phyloP scores from a whole-genome alignment of 1,140 invertebrate species.

The Lineus longissimus region DNA sequence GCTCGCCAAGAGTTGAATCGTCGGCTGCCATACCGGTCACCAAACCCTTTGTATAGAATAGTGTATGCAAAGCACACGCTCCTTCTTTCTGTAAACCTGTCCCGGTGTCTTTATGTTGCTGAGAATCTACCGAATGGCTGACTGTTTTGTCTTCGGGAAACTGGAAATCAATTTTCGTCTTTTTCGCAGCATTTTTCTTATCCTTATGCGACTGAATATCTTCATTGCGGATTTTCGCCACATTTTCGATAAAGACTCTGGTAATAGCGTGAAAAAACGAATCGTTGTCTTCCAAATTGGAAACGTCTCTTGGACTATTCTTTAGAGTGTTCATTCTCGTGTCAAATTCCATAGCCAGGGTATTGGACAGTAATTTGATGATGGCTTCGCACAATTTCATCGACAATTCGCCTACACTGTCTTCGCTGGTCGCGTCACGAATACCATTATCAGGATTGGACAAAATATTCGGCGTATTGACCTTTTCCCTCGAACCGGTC shows the following conservation, averaged over 20 bases:
- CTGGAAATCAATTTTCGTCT: background rate
- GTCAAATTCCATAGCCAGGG: background rate
- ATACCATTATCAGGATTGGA: background rate
- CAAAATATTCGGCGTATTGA: background rate
- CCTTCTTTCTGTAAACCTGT: background rate
- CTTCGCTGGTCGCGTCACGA: constrained; percentile 1
- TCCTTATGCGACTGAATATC: constrained; percentile 2
- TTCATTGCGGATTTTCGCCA: background rate
- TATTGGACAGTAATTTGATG: constrained; percentile 5
- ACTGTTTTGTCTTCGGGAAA: constrained; percentile 1
- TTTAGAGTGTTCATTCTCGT: background rate
- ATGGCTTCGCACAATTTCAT: background rate
- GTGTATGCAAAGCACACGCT: constrained; percentile 1
- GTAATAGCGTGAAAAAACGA: constrained; percentile 7
- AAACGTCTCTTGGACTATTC: background rate
- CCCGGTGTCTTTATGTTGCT: background rate
- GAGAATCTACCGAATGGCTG: background rate
- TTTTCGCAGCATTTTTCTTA: constrained; percentile 7
- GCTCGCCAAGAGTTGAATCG: constrained; percentile 1
- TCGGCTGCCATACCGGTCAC: background rate
- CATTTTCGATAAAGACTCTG: background rate
- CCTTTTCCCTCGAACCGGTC: background rate
- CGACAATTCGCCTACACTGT: background rate
- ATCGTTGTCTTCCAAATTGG: constrained; percentile 6
- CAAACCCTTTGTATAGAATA: constrained; percentile 1